These are phyloP conservation scores for Myripristis jacobus DNA, from an alignment of 2,797 vertebrate genomes.

Conservation along the genomic window DNA sequence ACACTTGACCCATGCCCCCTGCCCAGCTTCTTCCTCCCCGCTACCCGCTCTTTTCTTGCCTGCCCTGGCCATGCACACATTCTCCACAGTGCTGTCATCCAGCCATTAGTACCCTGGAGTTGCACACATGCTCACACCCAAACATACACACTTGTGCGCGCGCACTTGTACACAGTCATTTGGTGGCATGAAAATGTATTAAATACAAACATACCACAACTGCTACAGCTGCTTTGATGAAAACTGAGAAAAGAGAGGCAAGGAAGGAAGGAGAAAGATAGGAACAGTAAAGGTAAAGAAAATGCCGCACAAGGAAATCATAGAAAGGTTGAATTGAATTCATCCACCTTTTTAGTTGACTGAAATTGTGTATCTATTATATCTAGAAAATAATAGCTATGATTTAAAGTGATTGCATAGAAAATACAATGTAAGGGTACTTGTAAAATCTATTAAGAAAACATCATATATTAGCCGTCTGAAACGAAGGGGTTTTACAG, in stretches of 20 bases:
- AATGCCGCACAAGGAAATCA: not conserved
- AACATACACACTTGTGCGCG: not conserved
- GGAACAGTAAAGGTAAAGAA: not conserved
- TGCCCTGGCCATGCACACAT: slow-evolving; percentile 48
- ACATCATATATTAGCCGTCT: no score
- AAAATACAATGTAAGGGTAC: not conserved
- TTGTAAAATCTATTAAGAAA: no score
- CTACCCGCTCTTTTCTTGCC: slow-evolving; percentile 40
- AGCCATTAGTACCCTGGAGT: slow-evolving; percentile 82
- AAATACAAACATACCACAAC: slow-evolving; percentile 76
- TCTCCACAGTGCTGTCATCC: slow-evolving; percentile 78
- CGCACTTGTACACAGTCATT: slow-evolving; percentile 64
- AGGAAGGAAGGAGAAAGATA: slow-evolving; percentile 5
- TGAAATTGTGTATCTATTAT: no score
- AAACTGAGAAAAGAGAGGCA: slow-evolving; percentile 37
- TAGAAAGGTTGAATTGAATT: not conserved
- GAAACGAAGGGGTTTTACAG: no score
- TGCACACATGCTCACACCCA: not conserved
- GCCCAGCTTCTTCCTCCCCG: not conserved
- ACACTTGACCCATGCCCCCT: slow-evolving; percentile 82
- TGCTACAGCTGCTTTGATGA: slow-evolving; percentile 56
- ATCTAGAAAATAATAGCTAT: not conserved
- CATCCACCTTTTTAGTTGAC: not conserved
- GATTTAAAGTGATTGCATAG: not conserved
- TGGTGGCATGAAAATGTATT: slow-evolving; percentile 81